Evolutionary conservation across 2,113 vertebrate genomes (phyloP).

Genomic region (Herpetotheres cachinnans): DNA sequence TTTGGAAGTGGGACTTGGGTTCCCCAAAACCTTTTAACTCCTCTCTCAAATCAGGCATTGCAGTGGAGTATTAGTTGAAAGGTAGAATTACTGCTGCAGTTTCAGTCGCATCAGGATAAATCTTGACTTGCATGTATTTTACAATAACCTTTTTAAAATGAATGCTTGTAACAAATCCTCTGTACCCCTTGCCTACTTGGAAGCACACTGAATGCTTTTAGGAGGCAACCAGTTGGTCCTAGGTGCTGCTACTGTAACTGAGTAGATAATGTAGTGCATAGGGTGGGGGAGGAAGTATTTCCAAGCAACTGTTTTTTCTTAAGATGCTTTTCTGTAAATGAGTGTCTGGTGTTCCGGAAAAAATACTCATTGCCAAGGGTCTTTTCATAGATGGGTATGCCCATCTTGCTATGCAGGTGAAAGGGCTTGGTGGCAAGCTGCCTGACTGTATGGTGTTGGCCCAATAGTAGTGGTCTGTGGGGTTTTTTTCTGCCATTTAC

Average conservation of each 20-base stretch:
- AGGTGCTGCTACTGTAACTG: background rate
- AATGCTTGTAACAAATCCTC: background rate
- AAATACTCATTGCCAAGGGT: background rate
- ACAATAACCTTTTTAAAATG: background rate
- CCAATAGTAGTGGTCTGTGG: background rate
- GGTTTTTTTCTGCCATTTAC: background rate
- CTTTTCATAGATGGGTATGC: background rate
- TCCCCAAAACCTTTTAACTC: background rate
- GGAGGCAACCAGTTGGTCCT: background rate
- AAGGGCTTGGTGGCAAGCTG: background rate
- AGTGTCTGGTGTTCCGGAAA: background rate
- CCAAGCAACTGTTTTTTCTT: background rate
- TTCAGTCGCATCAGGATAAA: background rate
- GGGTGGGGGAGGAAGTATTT: background rate
- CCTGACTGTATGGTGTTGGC: background rate
- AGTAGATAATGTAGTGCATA: background rate
- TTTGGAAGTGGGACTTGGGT: background rate
- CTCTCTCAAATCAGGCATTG: background rate
- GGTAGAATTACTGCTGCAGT: background rate
- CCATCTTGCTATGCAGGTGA: background rate
- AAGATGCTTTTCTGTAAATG: background rate
- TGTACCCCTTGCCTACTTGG: rapidly evolving
- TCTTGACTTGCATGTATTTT: background rate
- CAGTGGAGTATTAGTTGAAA: background rate
- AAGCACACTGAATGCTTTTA: background rate